Base-by-base conservation (phyloP, 2,888 invertebrate species). In the Agrotis exclamationis region DNA sequence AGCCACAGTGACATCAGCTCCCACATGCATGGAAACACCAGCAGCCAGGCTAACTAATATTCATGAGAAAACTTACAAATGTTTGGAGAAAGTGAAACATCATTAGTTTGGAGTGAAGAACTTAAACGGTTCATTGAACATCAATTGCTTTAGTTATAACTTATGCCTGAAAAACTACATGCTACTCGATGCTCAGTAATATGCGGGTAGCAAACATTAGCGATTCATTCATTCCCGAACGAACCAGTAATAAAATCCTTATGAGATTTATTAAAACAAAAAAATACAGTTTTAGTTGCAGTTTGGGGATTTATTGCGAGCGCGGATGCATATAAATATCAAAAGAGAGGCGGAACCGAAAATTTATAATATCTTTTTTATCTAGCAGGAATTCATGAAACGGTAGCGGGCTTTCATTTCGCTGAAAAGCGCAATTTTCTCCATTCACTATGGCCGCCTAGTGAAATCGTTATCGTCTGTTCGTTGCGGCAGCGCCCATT, bases 381-480 rank as follows among this genome's bases (percentile, higher is more conserved):
- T 92, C 88, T 90, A 89, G 88, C 86, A 87, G 88, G 88, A 92
- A 92, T 93, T 92, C 89, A 39, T 89, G 92, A 91, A 90, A 89
- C 89, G 90, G 89, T 88, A 87, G 89, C 92, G 88, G 86, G 93
- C 92, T 93, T 94, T 94, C 91, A 94, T 95, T 93, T 94, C 87
- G 91, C 92, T 95, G 94, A 94, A 95, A 95, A 95, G 95, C 93
- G 92, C 94, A 95, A 94, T 95, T 95, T 94, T 95, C 94, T 90
- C 93, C 91, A 93, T 95, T 95, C 93, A 92, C 87, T 93, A 92
- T 91, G 90, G 91, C 91, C 90, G 93, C 91, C 92, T 92, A 91
- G 93, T 92, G 92, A 90, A 95, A 94, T 94, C 93, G 95, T 94
- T 95, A 95, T 94, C 92, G 93, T 93, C 91, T 91, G 90, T 90